Evolutionary conservation across 2,797 vertebrate species (phyloP).

Genomic region (Hoplostethus mediterraneus): DNA sequence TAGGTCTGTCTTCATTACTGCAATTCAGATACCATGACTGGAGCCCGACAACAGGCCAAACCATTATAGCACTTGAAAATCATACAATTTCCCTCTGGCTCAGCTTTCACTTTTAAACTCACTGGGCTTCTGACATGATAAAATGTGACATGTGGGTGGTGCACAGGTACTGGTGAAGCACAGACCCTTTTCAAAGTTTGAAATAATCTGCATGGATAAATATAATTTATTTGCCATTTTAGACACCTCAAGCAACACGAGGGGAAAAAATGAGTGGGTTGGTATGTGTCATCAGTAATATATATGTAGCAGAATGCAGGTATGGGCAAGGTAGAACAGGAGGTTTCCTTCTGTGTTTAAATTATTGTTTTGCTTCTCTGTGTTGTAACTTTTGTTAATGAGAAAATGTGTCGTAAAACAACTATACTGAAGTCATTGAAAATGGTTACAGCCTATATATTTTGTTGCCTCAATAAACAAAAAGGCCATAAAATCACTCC

Average conservation of each 20-base stretch:
- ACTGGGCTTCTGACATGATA: constrained; percentile 45
- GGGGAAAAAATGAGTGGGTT: constrained; percentile 10
- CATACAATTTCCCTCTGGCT: constrained; percentile 30
- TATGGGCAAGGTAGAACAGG: background rate
- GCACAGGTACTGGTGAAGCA: constrained; percentile 59
- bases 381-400: background rate
- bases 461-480: constrained; percentile 1
- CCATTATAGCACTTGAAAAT: constrained; percentile 64
- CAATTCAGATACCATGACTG: constrained; percentile 50
- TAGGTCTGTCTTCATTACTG: constrained; percentile 73
- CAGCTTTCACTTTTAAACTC: constrained; percentile 40
- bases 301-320: background rate
- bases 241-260: background rate
- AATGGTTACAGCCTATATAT: background rate
- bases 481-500: constrained; percentile 30
- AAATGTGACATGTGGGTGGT: constrained; percentile 43
- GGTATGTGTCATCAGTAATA: constrained; percentile 18
- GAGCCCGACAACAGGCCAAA: constrained; percentile 43
- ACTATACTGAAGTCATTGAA: background rate
- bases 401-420: background rate
- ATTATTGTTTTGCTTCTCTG: background rate
- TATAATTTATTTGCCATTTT: constrained; percentile 28
- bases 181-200: constrained; percentile 30
- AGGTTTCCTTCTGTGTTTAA: background rate
- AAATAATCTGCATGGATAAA: constrained; percentile 37